A percentile compares a stretch with the other conserved stretches of the same genome.
phyloP scores from a whole-genome alignment of 2,113 vertebrate genomes.

The Takifugu bimaculatus region DNA sequence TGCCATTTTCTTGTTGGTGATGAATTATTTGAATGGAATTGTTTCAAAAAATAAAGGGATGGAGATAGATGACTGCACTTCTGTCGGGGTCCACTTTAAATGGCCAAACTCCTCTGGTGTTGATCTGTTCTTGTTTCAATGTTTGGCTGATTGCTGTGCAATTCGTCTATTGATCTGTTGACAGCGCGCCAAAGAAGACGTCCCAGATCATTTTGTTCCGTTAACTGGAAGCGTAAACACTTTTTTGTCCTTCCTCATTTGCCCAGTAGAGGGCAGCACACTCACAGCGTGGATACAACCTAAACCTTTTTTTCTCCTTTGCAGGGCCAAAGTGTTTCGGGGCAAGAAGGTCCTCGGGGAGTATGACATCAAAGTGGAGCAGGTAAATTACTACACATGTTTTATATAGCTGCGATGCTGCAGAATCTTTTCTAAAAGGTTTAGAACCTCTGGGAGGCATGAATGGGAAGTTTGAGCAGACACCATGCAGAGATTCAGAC shows the following conservation, averaged over 20 bases:
- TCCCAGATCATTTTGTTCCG: constrained; percentile 9
- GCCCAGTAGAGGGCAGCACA: constrained; percentile 76
- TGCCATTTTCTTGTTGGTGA: not conserved
- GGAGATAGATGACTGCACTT: not conserved
- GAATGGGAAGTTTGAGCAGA: constrained; percentile 7
- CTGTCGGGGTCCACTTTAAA: not conserved
- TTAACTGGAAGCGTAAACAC: no score
- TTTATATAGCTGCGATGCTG: constrained; percentile 4
- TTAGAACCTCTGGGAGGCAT: constrained; percentile 2
- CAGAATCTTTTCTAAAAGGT: constrained; percentile 8
- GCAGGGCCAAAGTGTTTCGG: constrained; percentile 91
- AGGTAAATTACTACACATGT: constrained; percentile 75
- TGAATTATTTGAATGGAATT: not conserved
- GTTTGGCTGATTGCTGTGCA: not conserved
- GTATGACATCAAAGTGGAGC: constrained; percentile 93
- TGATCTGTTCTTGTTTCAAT: no score
- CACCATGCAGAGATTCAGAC: not conserved
- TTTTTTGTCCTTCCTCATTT: constrained; percentile 3
- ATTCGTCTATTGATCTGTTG: constrained; percentile 27
- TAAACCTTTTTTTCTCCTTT: constrained; percentile 33
- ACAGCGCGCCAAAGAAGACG: constrained; percentile 17
- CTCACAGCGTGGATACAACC: constrained; percentile 7
- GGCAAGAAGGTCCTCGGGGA: constrained; percentile 94
- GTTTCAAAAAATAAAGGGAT: not conserved
- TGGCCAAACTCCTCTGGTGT: not conserved